phyloP scores from a whole-genome alignment of 1,140 invertebrate species.

The Gryllus bimaculatus region DNA sequence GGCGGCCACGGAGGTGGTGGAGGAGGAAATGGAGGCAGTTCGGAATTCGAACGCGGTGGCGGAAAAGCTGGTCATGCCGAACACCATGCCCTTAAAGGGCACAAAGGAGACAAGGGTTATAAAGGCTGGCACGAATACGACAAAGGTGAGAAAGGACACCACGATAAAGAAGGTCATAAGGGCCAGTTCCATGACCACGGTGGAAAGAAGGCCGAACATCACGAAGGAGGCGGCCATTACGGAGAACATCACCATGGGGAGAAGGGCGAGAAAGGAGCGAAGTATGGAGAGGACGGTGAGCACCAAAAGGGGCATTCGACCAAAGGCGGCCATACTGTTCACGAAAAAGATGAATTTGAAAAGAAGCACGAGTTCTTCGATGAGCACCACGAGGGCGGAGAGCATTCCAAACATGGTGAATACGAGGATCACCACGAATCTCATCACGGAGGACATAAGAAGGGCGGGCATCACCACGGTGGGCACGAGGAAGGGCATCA shows the following conservation, averaged over 20 bases:
- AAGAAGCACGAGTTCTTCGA: conserved; percentile 25
- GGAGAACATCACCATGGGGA: conserved; percentile 22
- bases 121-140: conserved; percentile 22
- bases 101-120: conserved; percentile 21
- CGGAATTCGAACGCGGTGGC: conserved; percentile 19
- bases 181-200: conserved; percentile 21
- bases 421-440: conserved; percentile 18
- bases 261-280: conserved; percentile 22
- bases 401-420: conserved; percentile 22
- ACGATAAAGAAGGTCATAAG: conserved; percentile 22
- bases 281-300: conserved; percentile 19
- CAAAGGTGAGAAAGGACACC: conserved; percentile 20
- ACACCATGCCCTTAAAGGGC: conserved; percentile 12
- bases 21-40: neutral
- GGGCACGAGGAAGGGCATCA: conserved; percentile 38
- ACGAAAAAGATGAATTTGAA: conserved; percentile 61
- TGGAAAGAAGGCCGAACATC: conserved; percentile 22
- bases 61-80: conserved; percentile 20
- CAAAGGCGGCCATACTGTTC: conserved; percentile 54
- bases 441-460: conserved; percentile 30
- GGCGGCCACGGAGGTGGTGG: neutral
- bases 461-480: conserved; percentile 34
- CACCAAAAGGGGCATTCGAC: conserved; percentile 24
- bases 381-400: conserved; percentile 23
- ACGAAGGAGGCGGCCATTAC: conserved; percentile 22